A percentile compares a stretch with the other conserved stretches of the same genome.
These are phyloP conservation scores for Numida meleagris DNA, from an alignment of 2,113 vertebrate species.

Conservation along the genomic window DNA sequence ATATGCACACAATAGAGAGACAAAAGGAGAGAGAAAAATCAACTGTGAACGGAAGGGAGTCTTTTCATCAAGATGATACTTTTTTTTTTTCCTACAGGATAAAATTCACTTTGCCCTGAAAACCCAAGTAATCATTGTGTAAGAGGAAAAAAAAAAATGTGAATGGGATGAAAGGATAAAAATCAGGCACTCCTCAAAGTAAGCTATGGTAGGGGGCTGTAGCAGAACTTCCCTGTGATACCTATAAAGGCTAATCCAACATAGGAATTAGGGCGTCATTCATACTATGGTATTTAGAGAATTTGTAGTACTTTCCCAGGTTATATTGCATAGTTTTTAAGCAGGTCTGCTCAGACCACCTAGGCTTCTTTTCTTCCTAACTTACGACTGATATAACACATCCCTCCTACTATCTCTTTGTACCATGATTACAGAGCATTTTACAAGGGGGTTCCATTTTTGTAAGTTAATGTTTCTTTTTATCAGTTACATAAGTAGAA, in stretches of 20 bases:
- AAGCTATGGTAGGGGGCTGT: background rate
- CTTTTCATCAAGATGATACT: conserved; percentile 50
- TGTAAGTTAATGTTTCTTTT: background rate
- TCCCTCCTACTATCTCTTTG: background rate
- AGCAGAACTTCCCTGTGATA: conserved; percentile 32
- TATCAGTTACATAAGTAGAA: background rate
- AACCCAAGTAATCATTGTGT: conserved; percentile 45
- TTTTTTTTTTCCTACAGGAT: conserved; percentile 10
- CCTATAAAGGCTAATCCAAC: background rate
- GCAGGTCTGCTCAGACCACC: conserved; percentile 11
- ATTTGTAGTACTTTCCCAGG: background rate
- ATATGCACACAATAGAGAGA: conserved; percentile 44
- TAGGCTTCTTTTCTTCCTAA: conserved; percentile 30
- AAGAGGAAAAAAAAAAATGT: conserved; percentile 7
- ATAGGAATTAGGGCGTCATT: conserved; percentile 14
- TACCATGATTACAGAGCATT: background rate
- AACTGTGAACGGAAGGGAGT: conserved; percentile 25
- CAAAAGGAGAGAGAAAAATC: conserved; percentile 28
- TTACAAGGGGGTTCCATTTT: background rate
- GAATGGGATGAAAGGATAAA: conserved; percentile 60
- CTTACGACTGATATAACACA: background rate
- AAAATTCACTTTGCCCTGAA: conserved; percentile 43
- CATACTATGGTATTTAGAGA: background rate
- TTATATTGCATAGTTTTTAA: background rate
- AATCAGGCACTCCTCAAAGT: conserved; percentile 36